These are phyloP conservation scores for Oreohelix idahoensis DNA, from an alignment of 1,140 invertebrate genomes.

Conservation along the genomic window DNA sequence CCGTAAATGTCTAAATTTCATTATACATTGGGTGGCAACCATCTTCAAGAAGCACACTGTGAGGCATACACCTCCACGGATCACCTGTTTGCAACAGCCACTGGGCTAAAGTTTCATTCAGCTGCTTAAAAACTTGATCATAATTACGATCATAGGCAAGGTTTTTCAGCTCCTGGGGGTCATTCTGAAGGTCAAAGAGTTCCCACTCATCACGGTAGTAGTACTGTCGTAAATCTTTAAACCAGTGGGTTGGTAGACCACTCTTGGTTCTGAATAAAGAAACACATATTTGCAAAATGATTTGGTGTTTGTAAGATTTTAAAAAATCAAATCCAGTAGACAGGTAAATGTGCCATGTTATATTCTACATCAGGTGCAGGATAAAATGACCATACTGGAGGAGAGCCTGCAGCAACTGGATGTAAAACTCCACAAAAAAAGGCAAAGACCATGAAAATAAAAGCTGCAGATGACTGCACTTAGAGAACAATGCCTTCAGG, in stretches of 20 bases:
- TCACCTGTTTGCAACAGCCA: conserved; percentile 86
- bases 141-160: conserved; percentile 77
- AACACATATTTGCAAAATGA: too few relatives aligned
- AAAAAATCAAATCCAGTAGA: too few relatives aligned
- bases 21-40: conserved; percentile 7
- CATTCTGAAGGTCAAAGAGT: conserved; percentile 84
- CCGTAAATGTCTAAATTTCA: neutral
- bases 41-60: conserved; percentile 79
- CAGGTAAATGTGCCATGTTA: too few relatives aligned
- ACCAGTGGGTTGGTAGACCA: conserved; percentile 82
- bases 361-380: too few relatives aligned
- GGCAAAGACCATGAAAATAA: too few relatives aligned
- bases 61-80: conserved; percentile 90
- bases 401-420: too few relatives aligned
- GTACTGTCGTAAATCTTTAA: conserved; percentile 84
- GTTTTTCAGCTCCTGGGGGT: conserved; percentile 84
- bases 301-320: too few relatives aligned
- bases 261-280: conserved; percentile 75
- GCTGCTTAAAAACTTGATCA: conserved; percentile 69
- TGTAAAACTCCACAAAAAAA: too few relatives aligned
- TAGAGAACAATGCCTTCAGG: too few relatives aligned
- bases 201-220: conserved; percentile 91
- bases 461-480: too few relatives aligned
- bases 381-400: too few relatives aligned
- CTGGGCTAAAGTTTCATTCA: conserved; percentile 77